A percentile compares a stretch with the other conserved stretches of the same genome.
These are phyloP conservation scores for Trachymyrmex cornetzi DNA, from an alignment of 1,140 invertebrate genomes.

Conservation along the genomic window DNA sequence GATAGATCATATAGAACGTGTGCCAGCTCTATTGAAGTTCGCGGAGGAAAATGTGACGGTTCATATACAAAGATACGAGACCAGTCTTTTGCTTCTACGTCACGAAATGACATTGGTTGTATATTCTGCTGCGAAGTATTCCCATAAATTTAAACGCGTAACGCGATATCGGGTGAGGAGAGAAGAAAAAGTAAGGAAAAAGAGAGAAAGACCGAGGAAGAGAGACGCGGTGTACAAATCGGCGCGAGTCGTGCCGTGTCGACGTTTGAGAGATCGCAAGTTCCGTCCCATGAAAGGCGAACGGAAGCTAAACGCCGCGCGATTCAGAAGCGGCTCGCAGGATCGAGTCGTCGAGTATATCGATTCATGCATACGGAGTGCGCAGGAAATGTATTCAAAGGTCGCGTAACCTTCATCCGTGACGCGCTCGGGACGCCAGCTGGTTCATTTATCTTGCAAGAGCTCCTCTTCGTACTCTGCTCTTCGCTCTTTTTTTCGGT, in stretches of 20 bases:
- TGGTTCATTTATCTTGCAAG: slow-evolving; percentile 77
- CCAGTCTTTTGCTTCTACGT: not conserved
- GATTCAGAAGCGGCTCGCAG: slow-evolving; percentile 56
- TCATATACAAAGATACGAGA: not conserved
- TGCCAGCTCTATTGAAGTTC: not conserved
- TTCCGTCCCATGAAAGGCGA: slow-evolving; percentile 45
- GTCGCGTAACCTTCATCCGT: slow-evolving; percentile 71
- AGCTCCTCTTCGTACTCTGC: slow-evolving; percentile 62
- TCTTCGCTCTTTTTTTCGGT: slow-evolving; percentile 59
- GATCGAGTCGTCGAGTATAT: slow-evolving; percentile 64
- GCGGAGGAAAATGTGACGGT: not conserved
- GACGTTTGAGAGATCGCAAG: slow-evolving; percentile 51
- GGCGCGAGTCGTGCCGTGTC: slow-evolving; percentile 23
- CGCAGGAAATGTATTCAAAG: slow-evolving; percentile 76
- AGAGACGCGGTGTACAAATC: slow-evolving; percentile 33
- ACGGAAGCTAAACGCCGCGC: slow-evolving; percentile 50
- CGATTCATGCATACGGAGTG: slow-evolving; percentile 66
- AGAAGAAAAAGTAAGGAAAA: not conserved
- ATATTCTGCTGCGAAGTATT: slow-evolving; percentile 20
- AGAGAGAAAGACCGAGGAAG: not conserved
- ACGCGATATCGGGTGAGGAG: not conserved
- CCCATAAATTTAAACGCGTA: slow-evolving; percentile 41
- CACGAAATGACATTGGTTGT: slow-evolving; percentile 23
- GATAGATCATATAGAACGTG: not conserved
- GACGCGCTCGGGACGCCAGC: slow-evolving; percentile 69